Percentiles rank a stretch among this genome's conserved stretches.
phyloP scores from a whole-genome alignment of 2,797 vertebrate genomes.

The Poecilia gillii region DNA sequence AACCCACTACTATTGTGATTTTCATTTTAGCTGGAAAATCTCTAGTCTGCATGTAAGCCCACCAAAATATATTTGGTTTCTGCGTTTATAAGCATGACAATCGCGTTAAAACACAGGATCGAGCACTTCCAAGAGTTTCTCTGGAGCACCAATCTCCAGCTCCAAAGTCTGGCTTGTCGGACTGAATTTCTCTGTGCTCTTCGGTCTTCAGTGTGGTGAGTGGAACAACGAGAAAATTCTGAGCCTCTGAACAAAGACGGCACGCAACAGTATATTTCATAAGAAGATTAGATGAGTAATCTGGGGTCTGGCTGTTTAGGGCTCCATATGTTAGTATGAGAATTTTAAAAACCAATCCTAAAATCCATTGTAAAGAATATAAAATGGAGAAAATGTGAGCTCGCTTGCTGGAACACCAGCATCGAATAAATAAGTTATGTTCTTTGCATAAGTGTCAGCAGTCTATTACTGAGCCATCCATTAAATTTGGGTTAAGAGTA shows the following conservation, averaged over 20 bases:
- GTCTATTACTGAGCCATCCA: background rate
- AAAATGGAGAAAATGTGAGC: background rate
- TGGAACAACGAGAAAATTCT: background rate
- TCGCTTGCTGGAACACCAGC: background rate
- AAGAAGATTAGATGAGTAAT: background rate
- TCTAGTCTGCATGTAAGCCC: background rate
- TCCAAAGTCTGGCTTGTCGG: background rate
- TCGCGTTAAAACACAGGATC: slow-evolving; percentile 19
- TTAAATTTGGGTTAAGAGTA: background rate
- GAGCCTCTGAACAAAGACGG: background rate
- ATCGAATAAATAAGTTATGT: background rate
- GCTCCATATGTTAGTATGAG: background rate
- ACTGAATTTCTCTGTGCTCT: background rate
- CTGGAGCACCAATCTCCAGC: background rate
- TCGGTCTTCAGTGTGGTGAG: background rate
- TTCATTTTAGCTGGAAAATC: background rate
- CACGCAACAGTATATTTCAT: background rate
- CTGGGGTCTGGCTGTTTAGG: background rate
- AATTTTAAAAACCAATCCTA: background rate
- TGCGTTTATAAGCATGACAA: slow-evolving; percentile 34
- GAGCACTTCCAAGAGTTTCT: background rate
- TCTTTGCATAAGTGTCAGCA: background rate
- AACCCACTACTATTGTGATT: background rate
- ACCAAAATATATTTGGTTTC: background rate
- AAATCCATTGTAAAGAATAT: background rate